Conservation (phyloP, 2,888 invertebrate species). For the Pollenia griseotomentosa region DNA sequence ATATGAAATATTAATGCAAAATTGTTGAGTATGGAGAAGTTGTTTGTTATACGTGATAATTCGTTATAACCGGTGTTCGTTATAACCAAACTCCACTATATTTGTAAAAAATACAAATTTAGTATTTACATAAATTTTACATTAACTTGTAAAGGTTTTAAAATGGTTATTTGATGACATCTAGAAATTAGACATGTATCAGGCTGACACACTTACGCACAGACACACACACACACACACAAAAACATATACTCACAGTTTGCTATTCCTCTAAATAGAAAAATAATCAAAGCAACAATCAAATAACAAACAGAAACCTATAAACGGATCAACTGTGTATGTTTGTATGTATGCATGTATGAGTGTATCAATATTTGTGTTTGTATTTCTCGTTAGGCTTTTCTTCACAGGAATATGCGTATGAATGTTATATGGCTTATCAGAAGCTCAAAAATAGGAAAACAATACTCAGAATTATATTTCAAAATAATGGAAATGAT, state of each 20-base stretch:
- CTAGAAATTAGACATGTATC: slow-evolving; percentile 58
- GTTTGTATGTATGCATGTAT: neutral
- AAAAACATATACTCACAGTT: neutral
- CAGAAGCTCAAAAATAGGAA: neutral
- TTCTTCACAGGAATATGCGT: neutral
- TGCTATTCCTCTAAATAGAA: neutral
- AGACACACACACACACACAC: neutral
- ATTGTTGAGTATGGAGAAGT: no score
- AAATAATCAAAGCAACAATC: neutral
- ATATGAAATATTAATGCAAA: no score
- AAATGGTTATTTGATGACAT: slow-evolving; percentile 66
- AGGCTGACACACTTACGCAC: neutral
- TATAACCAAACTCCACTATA: no score
- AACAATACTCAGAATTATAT: neutral
- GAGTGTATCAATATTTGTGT: neutral
- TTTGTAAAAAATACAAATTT: neutral
- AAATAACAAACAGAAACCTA: neutral
- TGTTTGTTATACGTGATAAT: no score
- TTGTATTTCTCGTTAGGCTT: no score
- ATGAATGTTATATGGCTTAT: neutral
- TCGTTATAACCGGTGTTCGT: neutral
- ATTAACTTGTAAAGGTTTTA: slow-evolving; percentile 68
- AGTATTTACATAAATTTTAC: slow-evolving; percentile 67
- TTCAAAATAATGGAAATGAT: slow-evolving; percentile 8
- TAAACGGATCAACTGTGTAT: slow-evolving; percentile 11